Conservation (phyloP, 1,140 invertebrate genomes). For the Piezodorus guildinii region DNA sequence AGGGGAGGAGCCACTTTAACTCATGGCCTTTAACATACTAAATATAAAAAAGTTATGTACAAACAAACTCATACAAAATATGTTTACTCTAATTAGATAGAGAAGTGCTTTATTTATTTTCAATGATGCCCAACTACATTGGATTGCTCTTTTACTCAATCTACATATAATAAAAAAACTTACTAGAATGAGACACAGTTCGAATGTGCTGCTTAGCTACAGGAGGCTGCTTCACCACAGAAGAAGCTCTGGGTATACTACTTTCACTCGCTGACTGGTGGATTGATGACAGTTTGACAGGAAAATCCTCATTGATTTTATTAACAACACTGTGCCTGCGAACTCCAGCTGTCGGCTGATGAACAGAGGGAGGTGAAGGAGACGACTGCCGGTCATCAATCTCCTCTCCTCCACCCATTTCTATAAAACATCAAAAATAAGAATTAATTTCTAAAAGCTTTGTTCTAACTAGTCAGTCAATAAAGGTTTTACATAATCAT, state of each 20-base stretch:
- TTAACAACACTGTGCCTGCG: not conserved
- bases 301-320: not conserved
- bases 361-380: not conserved
- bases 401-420: not conserved
- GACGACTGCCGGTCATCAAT: not conserved
- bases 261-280: slow-evolving; percentile 47
- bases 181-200: slow-evolving; percentile 13
- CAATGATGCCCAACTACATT: too few species aligned
- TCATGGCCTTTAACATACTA: too few species aligned
- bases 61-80: too few species aligned
- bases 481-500: too few species aligned
- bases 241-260: slow-evolving; percentile 18
- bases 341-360: not conserved
- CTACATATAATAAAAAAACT: too few species aligned
- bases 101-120: too few species aligned
- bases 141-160: too few species aligned
- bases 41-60: too few species aligned
- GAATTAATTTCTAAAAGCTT: too few species aligned
- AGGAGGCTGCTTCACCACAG: not conserved
- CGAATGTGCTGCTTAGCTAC: not conserved
- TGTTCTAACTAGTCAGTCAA: too few species aligned
- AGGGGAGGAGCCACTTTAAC: too few species aligned
- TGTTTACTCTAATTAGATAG: too few species aligned
- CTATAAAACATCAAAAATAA: not conserved
- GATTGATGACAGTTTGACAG: slow-evolving; percentile 31